These are phyloP conservation scores for Falco peregrinus DNA, from an alignment of 2,797 vertebrate species.

Conservation along the genomic window DNA sequence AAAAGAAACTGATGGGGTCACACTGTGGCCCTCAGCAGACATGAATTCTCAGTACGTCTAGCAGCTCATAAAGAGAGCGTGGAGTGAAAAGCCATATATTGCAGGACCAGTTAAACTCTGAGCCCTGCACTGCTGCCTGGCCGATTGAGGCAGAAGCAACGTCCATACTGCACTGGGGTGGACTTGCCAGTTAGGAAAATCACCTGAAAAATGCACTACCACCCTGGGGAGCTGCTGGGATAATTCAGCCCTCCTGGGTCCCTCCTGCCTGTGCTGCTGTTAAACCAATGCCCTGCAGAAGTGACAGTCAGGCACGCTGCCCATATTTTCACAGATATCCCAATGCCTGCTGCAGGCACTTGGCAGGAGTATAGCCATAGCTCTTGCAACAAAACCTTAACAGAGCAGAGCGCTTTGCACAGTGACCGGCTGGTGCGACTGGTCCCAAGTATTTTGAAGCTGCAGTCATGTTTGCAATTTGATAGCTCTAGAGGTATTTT, in stretches of 20 bases:
- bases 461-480: neutral
- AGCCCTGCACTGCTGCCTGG: neutral
- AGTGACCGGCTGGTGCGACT: neutral
- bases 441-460: neutral
- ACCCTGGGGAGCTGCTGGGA: neutral
- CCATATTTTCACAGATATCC: neutral
- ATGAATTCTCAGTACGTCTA: neutral
- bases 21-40: neutral
- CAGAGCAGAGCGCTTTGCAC: fast-evolving
- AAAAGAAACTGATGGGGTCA: constrained; percentile 46
- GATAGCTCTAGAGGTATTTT: neutral
- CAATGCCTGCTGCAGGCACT: neutral
- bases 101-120: neutral
- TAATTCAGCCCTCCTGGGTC: neutral
- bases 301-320: fast-evolving
- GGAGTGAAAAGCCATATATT: neutral
- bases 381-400: neutral
- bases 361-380: neutral
- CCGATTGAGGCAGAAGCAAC: neutral
- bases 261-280: neutral
- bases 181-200: neutral
- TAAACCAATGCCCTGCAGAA: neutral
- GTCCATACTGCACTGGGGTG: neutral
- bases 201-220: neutral
- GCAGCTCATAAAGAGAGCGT: neutral